phyloP scores from a whole-genome alignment of 2,888 invertebrate genomes.

The Tiphia femorata region DNA sequence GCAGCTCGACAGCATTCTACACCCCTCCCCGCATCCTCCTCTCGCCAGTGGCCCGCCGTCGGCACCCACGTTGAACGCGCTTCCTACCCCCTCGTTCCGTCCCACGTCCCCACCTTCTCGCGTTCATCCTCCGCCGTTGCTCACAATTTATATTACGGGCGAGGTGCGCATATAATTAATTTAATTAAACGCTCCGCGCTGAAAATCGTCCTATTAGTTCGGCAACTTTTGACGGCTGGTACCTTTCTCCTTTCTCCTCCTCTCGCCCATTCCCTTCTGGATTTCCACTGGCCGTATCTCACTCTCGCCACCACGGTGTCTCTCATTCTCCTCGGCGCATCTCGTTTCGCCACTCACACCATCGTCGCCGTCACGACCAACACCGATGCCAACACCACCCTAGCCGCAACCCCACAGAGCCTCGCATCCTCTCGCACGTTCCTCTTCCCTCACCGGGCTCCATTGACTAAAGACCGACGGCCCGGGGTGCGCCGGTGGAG shows the following conservation, averaged over 20 bases:
- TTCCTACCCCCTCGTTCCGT: conserved; percentile 19
- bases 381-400: too few relatives aligned
- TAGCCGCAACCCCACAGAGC: too few relatives aligned
- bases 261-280: conserved; percentile 30
- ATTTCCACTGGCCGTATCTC: too few relatives aligned
- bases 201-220: conserved; percentile 60
- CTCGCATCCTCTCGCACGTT: neutral
- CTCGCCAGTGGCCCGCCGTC: conserved; percentile 23
- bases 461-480: too few relatives aligned
- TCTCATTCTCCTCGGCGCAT: conserved; percentile 26
- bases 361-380: too few relatives aligned
- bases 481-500: too few relatives aligned
- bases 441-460: neutral
- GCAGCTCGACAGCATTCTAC: conserved; percentile 54
- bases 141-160: conserved; percentile 66
- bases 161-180: conserved; percentile 68
- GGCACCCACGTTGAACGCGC: neutral
- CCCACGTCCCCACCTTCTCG: conserved; percentile 28
- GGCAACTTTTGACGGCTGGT: conserved; percentile 59
- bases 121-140: conserved; percentile 53
- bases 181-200: conserved; percentile 67
- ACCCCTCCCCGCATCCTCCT: conserved; percentile 26
- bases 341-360: too few relatives aligned
- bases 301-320: too few relatives aligned
- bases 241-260: conserved; percentile 35